Evolutionary conservation across 2,888 invertebrate genomes (phyloP).

Genomic region (Hypolimnas misippus): DNA sequence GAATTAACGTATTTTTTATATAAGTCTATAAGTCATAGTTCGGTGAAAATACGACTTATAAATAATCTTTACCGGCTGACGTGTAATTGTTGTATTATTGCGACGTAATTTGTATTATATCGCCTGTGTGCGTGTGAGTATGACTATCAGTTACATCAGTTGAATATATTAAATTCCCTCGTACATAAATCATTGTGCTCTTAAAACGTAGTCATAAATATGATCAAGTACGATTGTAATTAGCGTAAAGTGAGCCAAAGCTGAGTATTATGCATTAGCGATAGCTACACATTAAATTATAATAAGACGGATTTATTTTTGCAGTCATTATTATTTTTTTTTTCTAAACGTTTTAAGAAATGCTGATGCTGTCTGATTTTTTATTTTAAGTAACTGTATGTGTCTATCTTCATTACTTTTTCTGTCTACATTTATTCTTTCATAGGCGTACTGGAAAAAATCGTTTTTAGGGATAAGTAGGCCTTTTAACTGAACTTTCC

Average conservation of each 20-base stretch:
- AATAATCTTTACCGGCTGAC: too few species aligned
- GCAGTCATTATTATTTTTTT: not conserved
- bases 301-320: not conserved
- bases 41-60: slow-evolving; percentile 8
- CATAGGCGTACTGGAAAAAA: too few species aligned
- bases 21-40: slow-evolving; percentile 26
- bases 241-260: slow-evolving; percentile 9
- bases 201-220: slow-evolving; percentile 12
- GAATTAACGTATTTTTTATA: slow-evolving; percentile 18
- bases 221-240: slow-evolving; percentile 12
- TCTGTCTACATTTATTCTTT: too few species aligned
- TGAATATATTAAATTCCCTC: not conserved
- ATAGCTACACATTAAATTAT: not conserved
- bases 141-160: not conserved
- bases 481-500: too few species aligned
- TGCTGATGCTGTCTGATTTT: too few species aligned
- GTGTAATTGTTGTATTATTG: too few species aligned
- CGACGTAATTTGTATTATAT: not conserved
- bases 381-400: too few species aligned
- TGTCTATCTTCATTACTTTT: too few species aligned
- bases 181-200: slow-evolving; percentile 1
- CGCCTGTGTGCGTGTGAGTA: not conserved
- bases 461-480: too few species aligned
- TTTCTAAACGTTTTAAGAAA: not conserved
- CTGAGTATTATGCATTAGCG: slow-evolving; percentile 9